Conservation (phyloP, 1,140 invertebrate species). For the Bombus superbus region DNA sequence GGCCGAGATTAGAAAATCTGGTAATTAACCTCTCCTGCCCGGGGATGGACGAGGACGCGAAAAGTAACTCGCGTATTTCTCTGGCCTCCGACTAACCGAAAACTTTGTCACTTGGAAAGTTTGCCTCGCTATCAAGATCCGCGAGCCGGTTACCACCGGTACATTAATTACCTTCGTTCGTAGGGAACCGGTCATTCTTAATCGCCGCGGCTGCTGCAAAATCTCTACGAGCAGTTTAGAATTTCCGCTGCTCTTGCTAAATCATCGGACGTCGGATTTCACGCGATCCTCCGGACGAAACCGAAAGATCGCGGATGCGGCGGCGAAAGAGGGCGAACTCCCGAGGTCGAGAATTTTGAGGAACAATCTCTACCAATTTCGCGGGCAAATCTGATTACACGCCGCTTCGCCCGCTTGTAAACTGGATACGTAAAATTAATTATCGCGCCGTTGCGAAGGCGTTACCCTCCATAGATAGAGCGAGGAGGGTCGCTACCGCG, state of each 20-base stretch:
- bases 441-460: constrained; percentile 74
- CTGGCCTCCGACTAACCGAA: constrained; percentile 29
- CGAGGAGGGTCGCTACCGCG: neutral
- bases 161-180: constrained; percentile 55
- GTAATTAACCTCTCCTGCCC: constrained; percentile 54
- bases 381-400: constrained; percentile 78
- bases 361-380: constrained; percentile 80
- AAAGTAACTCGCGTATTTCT: constrained; percentile 62
- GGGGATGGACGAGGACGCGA: constrained; percentile 40
- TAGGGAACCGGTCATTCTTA: constrained; percentile 61
- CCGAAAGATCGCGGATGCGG: neutral
- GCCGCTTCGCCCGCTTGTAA: constrained; percentile 76
- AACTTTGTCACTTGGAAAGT: constrained; percentile 69
- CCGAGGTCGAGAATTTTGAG: constrained; percentile 32
- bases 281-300: neutral
- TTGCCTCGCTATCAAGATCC: constrained; percentile 61
- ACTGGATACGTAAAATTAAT: constrained; percentile 82
- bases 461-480: neutral
- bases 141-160: constrained; percentile 39
- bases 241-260: neutral
- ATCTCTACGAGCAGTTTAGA: neutral
- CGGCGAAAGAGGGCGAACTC: no score
- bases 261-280: neutral
- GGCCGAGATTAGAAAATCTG: constrained; percentile 62
- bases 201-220: constrained; percentile 27